These are phyloP conservation scores for Doryteuthis pealeii DNA, from an alignment of 1,140 invertebrate species.

Conservation along the genomic window DNA sequence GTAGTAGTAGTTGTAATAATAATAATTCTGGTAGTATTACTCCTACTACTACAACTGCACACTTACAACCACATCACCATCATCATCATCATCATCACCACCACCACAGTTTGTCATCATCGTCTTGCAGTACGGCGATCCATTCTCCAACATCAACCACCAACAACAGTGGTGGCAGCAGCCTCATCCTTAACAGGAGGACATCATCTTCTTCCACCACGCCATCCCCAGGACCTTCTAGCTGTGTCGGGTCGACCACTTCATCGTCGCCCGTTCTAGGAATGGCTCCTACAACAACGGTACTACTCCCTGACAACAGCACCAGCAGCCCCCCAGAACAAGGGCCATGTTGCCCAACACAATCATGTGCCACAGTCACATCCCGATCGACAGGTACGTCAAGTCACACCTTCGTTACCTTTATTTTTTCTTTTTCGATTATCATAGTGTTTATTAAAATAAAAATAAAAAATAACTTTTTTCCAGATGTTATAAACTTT, in stretches of 20 bases:
- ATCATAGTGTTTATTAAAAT: too few species aligned
- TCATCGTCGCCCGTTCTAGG: neutral
- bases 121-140: too few species aligned
- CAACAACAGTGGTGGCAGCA: neutral
- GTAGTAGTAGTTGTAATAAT: too few species aligned
- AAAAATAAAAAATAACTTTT: too few species aligned
- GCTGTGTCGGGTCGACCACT: slow-evolving; percentile 6
- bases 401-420: too few species aligned
- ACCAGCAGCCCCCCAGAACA: neutral
- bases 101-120: too few species aligned
- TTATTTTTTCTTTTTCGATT: too few species aligned
- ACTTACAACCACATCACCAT: too few species aligned
- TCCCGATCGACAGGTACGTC: neutral
- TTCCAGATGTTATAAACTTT: too few species aligned
- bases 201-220: neutral
- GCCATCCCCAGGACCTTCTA: neutral
- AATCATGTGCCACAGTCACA: neutral
- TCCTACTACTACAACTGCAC: too few species aligned
- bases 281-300: slow-evolving; percentile 9
- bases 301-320: slow-evolving; percentile 5
- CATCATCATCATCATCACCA: too few species aligned
- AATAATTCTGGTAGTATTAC: too few species aligned
- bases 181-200: neutral
- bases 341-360: neutral
- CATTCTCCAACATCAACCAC: neutral